phyloP scores from a whole-genome alignment of 2,888 invertebrate species.

The Cheilosia urbana region DNA sequence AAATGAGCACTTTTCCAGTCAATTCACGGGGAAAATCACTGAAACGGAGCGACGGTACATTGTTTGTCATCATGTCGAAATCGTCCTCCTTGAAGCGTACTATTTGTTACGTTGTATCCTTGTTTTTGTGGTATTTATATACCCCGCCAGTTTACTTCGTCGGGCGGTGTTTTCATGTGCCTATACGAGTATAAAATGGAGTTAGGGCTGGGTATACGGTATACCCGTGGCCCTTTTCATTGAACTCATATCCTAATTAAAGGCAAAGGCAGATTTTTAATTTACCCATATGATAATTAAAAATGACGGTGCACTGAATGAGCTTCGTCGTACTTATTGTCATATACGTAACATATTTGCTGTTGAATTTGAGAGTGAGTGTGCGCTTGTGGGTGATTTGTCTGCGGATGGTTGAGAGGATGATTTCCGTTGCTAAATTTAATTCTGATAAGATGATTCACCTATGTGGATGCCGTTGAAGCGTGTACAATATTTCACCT shows the following conservation, averaged over 20 bases:
- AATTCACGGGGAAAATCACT: slow-evolving; percentile 70
- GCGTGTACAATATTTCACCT: slow-evolving; percentile 30
- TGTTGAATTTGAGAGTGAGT: slow-evolving; percentile 48
- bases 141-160: slow-evolving; percentile 9
- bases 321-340: slow-evolving; percentile 70
- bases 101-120: slow-evolving; percentile 16
- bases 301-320: slow-evolving; percentile 65
- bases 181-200: too few species aligned
- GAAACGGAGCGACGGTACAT: slow-evolving; percentile 35
- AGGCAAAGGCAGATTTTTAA: slow-evolving; percentile 32
- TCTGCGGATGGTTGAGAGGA: slow-evolving; percentile 22
- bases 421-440: slow-evolving; percentile 13
- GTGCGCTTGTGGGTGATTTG: background rate
- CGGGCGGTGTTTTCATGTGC: background rate
- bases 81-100: slow-evolving; percentile 29
- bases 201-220: background rate
- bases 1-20: slow-evolving; percentile 75
- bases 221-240: slow-evolving; percentile 25
- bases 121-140: slow-evolving; percentile 35
- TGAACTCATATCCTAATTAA: slow-evolving; percentile 70
- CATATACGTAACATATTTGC: slow-evolving; percentile 36
- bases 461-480: slow-evolving; percentile 8
- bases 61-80: slow-evolving; percentile 36
- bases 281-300: slow-evolving; percentile 46
- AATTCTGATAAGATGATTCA: slow-evolving; percentile 22